Evolutionary conservation across 1,140 invertebrate genomes (phyloP).

Genomic region (Meloidogyne hapla): DNA sequence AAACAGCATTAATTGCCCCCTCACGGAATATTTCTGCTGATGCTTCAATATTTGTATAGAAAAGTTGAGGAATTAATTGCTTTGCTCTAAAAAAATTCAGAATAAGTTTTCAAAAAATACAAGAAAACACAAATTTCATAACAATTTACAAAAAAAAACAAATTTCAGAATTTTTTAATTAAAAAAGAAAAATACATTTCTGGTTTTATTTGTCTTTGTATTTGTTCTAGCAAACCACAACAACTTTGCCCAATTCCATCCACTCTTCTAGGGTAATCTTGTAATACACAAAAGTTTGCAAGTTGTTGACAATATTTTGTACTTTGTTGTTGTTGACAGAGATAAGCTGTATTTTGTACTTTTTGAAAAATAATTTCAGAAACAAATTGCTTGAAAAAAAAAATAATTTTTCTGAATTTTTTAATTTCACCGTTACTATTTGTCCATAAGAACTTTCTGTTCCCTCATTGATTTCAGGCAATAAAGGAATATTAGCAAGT

Average conservation of each 20-base stretch:
- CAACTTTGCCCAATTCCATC: conserved; percentile 37
- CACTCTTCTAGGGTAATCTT: conserved; percentile 45
- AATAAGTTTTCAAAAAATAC: too few relatives aligned
- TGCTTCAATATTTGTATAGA: conserved; percentile 50
- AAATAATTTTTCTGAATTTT: not conserved
- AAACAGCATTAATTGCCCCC: conserved; percentile 48
- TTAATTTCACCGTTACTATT: not conserved
- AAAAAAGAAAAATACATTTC: not conserved
- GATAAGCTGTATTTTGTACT: conserved; percentile 29
- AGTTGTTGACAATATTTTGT: conserved; percentile 44
- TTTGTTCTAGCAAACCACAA: conserved; percentile 30
- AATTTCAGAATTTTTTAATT: too few relatives aligned
- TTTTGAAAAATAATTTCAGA: conserved; percentile 35
- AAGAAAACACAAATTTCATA: too few relatives aligned
- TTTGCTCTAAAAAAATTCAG: conserved; percentile 21
- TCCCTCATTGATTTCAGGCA: not conserved
- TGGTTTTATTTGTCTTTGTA: conserved; percentile 21
- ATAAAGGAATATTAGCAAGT: conserved; percentile 11
- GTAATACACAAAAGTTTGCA: conserved; percentile 52
- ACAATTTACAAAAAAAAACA: too few relatives aligned
- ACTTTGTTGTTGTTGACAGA: conserved; percentile 27
- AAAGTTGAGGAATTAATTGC: conserved; percentile 36
- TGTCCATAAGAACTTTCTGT: not conserved
- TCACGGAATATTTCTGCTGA: conserved; percentile 47
- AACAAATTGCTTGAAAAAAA: conserved; percentile 10